Base-by-base conservation (phyloP, 2,888 invertebrate genomes). In the Exocentrus adspersus region DNA sequence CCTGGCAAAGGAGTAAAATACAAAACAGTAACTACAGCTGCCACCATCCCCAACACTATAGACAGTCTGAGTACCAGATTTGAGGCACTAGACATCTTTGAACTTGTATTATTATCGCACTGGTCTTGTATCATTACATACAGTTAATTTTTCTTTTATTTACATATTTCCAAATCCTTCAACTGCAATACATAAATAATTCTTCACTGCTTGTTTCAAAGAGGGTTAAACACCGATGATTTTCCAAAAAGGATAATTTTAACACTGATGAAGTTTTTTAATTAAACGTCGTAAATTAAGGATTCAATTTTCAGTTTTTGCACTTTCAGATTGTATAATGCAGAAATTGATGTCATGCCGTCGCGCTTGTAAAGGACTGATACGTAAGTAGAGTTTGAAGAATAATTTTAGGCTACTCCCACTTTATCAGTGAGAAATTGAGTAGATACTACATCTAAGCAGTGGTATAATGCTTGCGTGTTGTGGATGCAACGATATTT, bases 1-100 rank as follows among this genome's bases (percentile, higher is more conserved):
- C 91, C 90, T 85, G 91, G 91, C 83, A 90, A 85, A 17, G 91
- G 91, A 48, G 91, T 90, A 65, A 90, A 86, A 79, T 91, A 88
- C 69, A 91, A 87, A 67, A 91, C 88, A 54, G 91, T 87, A 50
- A 90, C 83, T 63, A 90, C 90, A 74, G 89, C 87, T 16, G 87
- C 86, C 54, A 88, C 83, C 80, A 91, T 87, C 65, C 89, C 87
- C 75, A 86, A 83, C 74, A 91, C 84, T 77, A 91, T 87, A 17
- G 88, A 86, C 75, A 87, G 85, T 83, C 90, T 86, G 76, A 90
- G 86, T 78, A 90, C 84, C 83, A 87, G 85, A 84, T 86, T 80
- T 5, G 60, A 32, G 3, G 32, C 32, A 45, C 32, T n/a, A 19
- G 46, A 45, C 57, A 57, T 57, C n/a, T 45, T 57, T n/a, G 30